Conservation (phyloP, 2,888 invertebrate species). For the Perithous albicinctus region DNA sequence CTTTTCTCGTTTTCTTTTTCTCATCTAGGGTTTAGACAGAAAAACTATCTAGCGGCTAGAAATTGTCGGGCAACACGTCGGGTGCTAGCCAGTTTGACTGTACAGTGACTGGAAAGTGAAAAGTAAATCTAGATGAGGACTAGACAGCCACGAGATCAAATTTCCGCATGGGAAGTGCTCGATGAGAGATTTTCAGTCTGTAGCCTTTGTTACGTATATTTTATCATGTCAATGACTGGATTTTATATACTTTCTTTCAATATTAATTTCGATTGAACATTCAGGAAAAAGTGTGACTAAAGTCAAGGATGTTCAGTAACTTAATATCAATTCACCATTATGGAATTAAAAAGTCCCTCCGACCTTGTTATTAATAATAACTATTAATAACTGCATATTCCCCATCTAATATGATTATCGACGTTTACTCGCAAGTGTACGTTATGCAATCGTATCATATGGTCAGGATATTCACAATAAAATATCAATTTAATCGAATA, state of each 20-base stretch:
- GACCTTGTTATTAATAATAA: conserved; percentile 2
- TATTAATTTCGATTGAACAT: not conserved
- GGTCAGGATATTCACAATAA: not conserved
- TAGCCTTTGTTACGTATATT: not conserved
- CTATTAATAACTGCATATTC: conserved; percentile 15
- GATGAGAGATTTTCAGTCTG: no score
- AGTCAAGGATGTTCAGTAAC: not conserved
- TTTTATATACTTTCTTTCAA: not conserved
- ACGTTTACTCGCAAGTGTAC: not conserved
- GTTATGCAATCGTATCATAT: not conserved
- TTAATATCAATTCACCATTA: not conserved
- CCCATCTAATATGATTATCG: conserved; percentile 20
- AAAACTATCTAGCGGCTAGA: no score
- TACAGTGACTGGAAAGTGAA: no score
- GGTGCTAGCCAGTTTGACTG: no score
- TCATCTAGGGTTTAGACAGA: no score
- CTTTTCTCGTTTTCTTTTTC: no score
- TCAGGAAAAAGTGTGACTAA: not conserved
- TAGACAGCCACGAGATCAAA: no score
- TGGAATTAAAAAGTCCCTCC: not conserved
- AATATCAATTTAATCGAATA: not conserved
- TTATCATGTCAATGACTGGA: not conserved
- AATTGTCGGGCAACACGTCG: no score
- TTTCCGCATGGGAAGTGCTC: no score
- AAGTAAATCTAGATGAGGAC: no score